Base-by-base conservation (phyloP, 2,113 vertebrate genomes). In the Otis tarda region DNA sequence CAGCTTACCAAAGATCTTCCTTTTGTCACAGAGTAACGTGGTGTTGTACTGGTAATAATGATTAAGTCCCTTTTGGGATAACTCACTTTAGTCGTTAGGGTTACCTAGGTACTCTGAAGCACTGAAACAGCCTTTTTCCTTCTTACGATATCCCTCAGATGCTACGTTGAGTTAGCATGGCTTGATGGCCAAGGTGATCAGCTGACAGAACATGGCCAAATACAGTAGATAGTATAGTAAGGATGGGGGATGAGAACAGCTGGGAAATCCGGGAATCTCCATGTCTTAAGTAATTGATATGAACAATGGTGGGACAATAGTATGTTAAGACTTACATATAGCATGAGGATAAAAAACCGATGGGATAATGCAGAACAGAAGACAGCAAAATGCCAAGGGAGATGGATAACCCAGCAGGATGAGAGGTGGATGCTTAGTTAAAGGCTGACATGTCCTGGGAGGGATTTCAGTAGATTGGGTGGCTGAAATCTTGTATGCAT, bases 401-500 rank as follows among this genome's bases (percentile, higher is more conserved):
- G 4, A 8, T 60, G 79, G 30, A 67, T 78, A 89, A 83, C 43
- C 22, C 77, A 60, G 31, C 17, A 49, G 27, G 79, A 93, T 79
- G 76, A 64, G 67, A 69, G 28, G n/a, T 47, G 53, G 65, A 69
- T 74, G 41, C 69, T 87, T 89, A 77, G 70, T 94, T 84, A 74
- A 87, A 67, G 50, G 13, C 52, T 87, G 79, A 57, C 74, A 57
- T 68, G 50, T 82, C 13, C 22, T 77, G 71, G 76, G 77, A 79
- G 41, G 78, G 85, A 93, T 95, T 96, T 92, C 61, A 67, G 63
- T 60, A 94, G 89, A 86, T 45, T 91, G 82, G 16, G 15, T 97
- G 78, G 74, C 80, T 95, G 88, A 95, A 94, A 97, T 94, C 82
- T 86, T 95, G 92, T 90, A 96, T 83, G 69, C 86, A 94, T 93